Evolutionary conservation across 1,140 invertebrate genomes (phyloP), one percentile per base, ranked within the genome.

Genomic region (Agrilus planipennis): DNA sequence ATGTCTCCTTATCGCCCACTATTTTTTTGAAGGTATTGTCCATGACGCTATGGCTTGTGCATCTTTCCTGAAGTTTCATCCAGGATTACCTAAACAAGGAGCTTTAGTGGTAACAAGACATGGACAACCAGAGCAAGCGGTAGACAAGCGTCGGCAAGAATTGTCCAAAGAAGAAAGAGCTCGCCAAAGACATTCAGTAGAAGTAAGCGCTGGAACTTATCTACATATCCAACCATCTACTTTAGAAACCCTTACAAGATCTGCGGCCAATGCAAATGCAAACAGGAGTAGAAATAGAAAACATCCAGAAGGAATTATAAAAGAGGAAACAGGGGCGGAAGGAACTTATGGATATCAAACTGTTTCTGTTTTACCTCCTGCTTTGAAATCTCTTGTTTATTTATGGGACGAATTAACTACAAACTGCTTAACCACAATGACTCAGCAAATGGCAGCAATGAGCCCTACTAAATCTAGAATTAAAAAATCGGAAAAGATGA

Each of bases 1-100:
- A 11, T 6, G n/a, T 25, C 5, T 6, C 5, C 5, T 25, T 25
- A 25, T 25, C 22, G 5, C 22, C n/a, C n/a, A 25, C 5, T 6
- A 25, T 19, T 11, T 9, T 12, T 4, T 44, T 27, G 22, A 44
- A 69, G 70, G 89, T 1, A 84, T 97, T 28, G 89, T 95, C 0
- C 89, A 95, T 60, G 93, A 98, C 62, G 91, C 91, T 4, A 96
- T 97, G 82, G 90, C 92, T 0, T 93, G 89, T 58, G 89, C 92
- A 1, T 89, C 91, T 3, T 97, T 91, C 58, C 67, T 98, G 0
- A 94, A 94, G 64, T 96, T 96, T 59, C 89, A 95, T 62, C 90
- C 89, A 4, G 77, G 77, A 14, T 63, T 93, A 39, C 81, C 84
- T 4, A 89, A 89, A 54, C 73, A 85, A 51, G 81, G 82, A 3